phyloP scores from a whole-genome alignment of 2,113 vertebrate genomes.

The Paedocypris sp. region DNA sequence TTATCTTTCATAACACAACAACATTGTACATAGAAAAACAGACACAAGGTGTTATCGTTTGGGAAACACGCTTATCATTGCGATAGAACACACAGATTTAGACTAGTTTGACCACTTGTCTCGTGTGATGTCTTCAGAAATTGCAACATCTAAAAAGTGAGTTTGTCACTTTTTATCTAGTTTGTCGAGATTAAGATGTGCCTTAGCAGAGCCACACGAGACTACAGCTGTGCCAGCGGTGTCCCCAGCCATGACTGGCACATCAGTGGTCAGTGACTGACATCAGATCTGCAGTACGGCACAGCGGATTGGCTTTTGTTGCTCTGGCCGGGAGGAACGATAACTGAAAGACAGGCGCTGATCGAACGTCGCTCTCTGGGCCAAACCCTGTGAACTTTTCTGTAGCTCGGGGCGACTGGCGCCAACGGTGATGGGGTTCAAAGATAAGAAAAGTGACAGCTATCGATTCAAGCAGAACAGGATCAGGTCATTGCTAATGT shows the following conservation, averaged over 20 bases:
- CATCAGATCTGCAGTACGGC: conserved; percentile 4
- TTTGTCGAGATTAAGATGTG: too few relatives aligned
- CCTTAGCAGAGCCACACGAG: too few relatives aligned
- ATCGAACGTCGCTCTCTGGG: conserved; percentile 10
- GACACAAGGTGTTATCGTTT: too few relatives aligned
- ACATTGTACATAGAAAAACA: too few relatives aligned
- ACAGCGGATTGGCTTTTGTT: conserved; percentile 19
- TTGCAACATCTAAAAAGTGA: too few relatives aligned
- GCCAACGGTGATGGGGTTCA: neutral
- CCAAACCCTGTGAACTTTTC: neutral
- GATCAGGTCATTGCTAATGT: neutral
- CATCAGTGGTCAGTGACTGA: conserved; percentile 20
- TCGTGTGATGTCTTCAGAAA: too few relatives aligned
- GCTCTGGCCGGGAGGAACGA: neutral
- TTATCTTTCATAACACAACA: too few relatives aligned
- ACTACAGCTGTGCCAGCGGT: neutral
- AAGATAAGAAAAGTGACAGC: neutral
- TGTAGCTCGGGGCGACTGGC: neutral
- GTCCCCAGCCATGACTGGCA: conserved; percentile 1
- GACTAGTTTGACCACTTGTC: too few relatives aligned
- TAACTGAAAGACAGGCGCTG: conserved; percentile 23
- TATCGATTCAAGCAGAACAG: conserved; percentile 21
- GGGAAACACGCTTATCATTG: too few relatives aligned
- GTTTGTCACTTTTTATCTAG: too few relatives aligned
- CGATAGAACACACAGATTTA: too few relatives aligned